Evolutionary conservation across 1,140 invertebrate species (phyloP), one percentile per base, ranked within the genome.

Genomic region (Temnothorax nylanderi): DNA sequence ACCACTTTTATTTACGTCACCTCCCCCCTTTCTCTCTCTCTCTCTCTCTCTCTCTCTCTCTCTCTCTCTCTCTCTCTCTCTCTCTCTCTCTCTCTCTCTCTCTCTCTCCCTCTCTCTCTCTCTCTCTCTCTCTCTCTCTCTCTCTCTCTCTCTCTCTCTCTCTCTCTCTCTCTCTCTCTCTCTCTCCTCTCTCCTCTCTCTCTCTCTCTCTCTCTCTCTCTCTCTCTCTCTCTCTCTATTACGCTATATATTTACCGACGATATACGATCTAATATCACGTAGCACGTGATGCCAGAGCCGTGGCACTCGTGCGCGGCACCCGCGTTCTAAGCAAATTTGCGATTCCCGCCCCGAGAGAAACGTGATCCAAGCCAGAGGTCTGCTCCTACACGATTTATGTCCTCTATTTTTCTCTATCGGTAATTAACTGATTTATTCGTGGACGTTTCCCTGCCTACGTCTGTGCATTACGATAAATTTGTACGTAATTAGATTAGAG

Each of bases 181-280:
- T 41, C 64, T 82, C 85, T 64, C n/a, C 34, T 86, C 82, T 71
- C 51, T 41, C 64, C 34, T 86, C 82, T 71, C 51, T 41, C 64
- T 82, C 85, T 64, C n/a, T 37, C n/a, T n/a, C n/a, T n/a, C n/a
- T n/a, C n/a, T n/a, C n/a, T n/a, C n/a, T 37, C 69, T 58, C 49
- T 69, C 71, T 75, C 37, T 58, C 34, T 86, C 82, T 71, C 51
- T 41, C 64, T 82, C 85, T 64, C n/a, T 37, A 64, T 62, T 41
- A 10, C 51, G 78, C 76, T 89, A 80, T 87, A 91, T 91, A 89
- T 92, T 91, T 89, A 92, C 80, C 72, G 84, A 58, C 91, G 86
- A 90, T 89, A 78, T 89, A 92, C 88, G 89, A 92, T 88, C 91
- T 92, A 92, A 92, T 92, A 92, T 92, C 87, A 88, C 60, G 87